These are phyloP conservation scores for Raja brachyura DNA, from an alignment of 2,113 vertebrate genomes.

Conservation along the genomic window DNA sequence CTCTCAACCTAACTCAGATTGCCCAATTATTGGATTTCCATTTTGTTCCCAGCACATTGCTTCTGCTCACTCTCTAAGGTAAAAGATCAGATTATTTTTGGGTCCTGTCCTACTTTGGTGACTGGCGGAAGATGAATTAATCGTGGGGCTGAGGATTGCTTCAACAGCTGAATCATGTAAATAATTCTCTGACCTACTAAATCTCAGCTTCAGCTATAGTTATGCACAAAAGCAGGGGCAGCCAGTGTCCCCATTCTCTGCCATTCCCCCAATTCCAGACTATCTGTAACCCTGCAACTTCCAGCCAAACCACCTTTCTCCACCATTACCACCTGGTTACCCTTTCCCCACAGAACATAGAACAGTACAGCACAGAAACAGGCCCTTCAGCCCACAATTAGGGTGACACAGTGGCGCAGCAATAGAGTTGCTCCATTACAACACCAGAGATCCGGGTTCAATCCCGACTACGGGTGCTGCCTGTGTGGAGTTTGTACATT, in stretches of 20 bases:
- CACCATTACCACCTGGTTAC: too few species aligned
- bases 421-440: too few species aligned
- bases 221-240: not conserved
- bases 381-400: too few species aligned
- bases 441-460: too few species aligned
- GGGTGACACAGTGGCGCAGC: too few species aligned
- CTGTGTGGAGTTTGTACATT: too few species aligned
- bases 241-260: not conserved
- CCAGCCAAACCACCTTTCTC: too few species aligned
- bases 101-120: slow-evolving; percentile 12
- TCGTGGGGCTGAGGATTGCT: not conserved
- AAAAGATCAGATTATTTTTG: slow-evolving; percentile 35
- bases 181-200: slow-evolving; percentile 16
- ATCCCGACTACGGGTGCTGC: too few species aligned
- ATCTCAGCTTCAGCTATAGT: not conserved
- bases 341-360: too few species aligned
- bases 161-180: not conserved
- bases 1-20: too few species aligned
- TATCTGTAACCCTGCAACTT: not conserved
- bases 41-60: too few species aligned
- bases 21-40: not conserved
- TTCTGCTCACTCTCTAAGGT: slow-evolving; percentile 4
- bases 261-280: not conserved
- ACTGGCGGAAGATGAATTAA: slow-evolving; percentile 5
- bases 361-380: too few species aligned